phyloP scores from a whole-genome alignment of 1,140 invertebrate species.

The Aphelenchoides besseyi region DNA sequence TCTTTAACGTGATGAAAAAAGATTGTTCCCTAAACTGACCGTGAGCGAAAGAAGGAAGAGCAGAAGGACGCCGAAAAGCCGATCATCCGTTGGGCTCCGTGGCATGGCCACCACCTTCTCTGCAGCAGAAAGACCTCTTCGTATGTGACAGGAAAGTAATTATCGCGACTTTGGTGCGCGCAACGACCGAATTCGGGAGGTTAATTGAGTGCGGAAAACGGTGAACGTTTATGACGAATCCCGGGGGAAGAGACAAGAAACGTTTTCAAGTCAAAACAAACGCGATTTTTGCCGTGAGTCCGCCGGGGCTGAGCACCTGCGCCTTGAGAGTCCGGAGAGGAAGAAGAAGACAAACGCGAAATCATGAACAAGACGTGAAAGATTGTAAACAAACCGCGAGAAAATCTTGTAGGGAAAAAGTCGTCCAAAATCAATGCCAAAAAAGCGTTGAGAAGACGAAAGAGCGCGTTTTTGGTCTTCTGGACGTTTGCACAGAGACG shows the following conservation, averaged over 20 bases:
- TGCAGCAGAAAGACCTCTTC: no score
- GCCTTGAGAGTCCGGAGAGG: no score
- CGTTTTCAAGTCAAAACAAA: not conserved
- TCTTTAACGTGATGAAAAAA: slow-evolving; percentile 62
- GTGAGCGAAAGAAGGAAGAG: slow-evolving; percentile 18
- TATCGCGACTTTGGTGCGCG: no score
- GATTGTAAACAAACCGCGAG: slow-evolving; percentile 3
- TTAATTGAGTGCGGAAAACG: not conserved
- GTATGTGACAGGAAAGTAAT: no score
- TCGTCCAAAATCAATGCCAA: no score
- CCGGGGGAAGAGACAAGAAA: slow-evolving; percentile 7
- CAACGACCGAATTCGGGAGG: not conserved
- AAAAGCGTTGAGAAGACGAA: slow-evolving; percentile 17
- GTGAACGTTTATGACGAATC: slow-evolving; percentile 1
- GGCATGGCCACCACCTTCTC: no score
- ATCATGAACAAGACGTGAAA: not conserved
- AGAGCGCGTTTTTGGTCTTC: no score
- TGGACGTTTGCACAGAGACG: no score
- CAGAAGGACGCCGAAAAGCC: not conserved
- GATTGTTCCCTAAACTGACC: slow-evolving; percentile 59
- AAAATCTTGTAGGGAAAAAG: no score
- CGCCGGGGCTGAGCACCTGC: no score
- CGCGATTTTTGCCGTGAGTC: no score
- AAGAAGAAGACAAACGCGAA: not conserved
- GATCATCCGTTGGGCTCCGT: no score